Percentiles rank a stretch among this genome's conserved stretches.
phyloP scores from a whole-genome alignment of 2,113 vertebrate genomes.

The Vimba vimba region DNA sequence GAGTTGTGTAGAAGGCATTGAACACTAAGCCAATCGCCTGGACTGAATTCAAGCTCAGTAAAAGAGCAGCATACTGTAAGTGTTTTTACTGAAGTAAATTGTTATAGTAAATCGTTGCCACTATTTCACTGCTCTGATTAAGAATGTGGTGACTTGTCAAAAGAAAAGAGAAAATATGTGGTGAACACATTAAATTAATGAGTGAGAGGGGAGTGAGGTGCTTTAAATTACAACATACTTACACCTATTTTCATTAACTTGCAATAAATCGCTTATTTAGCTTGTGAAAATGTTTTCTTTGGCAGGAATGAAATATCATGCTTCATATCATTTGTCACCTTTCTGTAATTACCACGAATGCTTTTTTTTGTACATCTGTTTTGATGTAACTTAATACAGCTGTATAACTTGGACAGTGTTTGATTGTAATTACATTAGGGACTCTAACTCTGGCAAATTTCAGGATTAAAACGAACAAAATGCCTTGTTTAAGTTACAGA shows the following conservation, averaged over 20 bases:
- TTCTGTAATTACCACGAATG: slow-evolving; percentile 70
- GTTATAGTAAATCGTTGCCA: not conserved
- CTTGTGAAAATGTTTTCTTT: slow-evolving; percentile 68
- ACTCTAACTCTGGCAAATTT: slow-evolving; percentile 76
- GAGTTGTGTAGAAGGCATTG: not conserved
- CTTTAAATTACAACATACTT: slow-evolving; percentile 39
- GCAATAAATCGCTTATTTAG: slow-evolving; percentile 61
- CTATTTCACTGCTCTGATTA: slow-evolving; percentile 31
- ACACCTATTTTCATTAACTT: slow-evolving; percentile 51
- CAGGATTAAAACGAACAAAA: slow-evolving; percentile 75
- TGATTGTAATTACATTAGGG: slow-evolving; percentile 69
- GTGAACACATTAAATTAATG: slow-evolving; percentile 57
- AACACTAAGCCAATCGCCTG: not conserved
- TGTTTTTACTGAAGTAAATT: not conserved
- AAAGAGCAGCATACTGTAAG: not conserved
- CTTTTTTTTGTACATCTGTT: slow-evolving; percentile 55
- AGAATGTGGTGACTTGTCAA: slow-evolving; percentile 4
- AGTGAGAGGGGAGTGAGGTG: slow-evolving; percentile 15
- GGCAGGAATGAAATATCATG: slow-evolving; percentile 60
- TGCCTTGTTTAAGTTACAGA: slow-evolving; percentile 63
- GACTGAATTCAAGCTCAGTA: not conserved
- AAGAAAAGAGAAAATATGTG: slow-evolving; percentile 45
- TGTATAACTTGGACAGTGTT: slow-evolving; percentile 63
- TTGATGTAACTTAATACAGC: slow-evolving; percentile 63
- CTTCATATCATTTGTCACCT: slow-evolving; percentile 72